These are phyloP conservation scores for Caenorhabditis brenneri DNA, from an alignment of 1,140 invertebrate species.

Conservation along the genomic window DNA sequence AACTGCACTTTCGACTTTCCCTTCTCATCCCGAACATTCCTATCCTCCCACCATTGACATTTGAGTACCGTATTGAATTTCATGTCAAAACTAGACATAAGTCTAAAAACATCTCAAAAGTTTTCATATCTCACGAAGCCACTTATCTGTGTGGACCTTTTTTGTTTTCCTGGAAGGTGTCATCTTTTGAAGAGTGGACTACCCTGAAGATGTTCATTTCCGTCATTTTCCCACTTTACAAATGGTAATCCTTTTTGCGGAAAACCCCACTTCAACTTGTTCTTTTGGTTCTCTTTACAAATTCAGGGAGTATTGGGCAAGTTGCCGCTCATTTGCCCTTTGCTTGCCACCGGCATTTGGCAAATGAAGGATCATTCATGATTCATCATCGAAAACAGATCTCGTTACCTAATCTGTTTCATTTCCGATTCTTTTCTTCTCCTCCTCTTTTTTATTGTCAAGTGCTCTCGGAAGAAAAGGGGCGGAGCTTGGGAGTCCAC, in stretches of 20 bases:
- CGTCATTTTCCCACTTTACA: neutral
- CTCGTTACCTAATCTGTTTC: neutral
- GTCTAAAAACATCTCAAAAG: neutral
- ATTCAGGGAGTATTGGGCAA: no score
- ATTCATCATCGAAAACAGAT: neutral
- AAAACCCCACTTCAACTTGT: neutral
- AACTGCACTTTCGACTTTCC: no score
- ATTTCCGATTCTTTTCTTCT: neutral
- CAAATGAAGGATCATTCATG: no score
- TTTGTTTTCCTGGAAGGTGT: neutral
- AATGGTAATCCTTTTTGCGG: neutral
- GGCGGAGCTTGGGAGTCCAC: constrained; percentile 5
- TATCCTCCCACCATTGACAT: no score
- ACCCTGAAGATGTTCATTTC: neutral
- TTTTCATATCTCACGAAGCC: neutral
- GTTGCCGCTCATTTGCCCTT: no score
- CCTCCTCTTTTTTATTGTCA: neutral
- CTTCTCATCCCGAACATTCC: no score
- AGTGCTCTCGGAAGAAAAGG: constrained; percentile 1
- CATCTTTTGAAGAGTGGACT: neutral
- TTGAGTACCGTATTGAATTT: no score
- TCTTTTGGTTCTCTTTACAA: no score
- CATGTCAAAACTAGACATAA: no score
- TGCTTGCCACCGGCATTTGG: no score
- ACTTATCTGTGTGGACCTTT: no score